Evolutionary conservation across 2,113 vertebrate genomes (phyloP).

Genomic region (Halcyon malimbica): DNA sequence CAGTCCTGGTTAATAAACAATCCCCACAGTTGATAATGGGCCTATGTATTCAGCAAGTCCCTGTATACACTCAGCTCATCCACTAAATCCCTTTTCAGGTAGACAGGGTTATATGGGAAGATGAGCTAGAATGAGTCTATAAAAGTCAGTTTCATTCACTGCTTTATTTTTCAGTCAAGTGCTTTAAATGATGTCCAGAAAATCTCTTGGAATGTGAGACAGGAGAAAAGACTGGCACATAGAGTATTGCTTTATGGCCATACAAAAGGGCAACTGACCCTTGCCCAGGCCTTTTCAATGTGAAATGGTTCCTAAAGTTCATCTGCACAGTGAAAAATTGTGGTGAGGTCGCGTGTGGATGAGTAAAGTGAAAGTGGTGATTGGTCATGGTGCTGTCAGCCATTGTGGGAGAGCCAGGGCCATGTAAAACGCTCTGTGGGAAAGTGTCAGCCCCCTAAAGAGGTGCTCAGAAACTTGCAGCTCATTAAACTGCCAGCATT

Average conservation of each 20-base stretch:
- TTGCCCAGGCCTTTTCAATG: slow-evolving; percentile 80
- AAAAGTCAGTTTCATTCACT: slow-evolving; percentile 98
- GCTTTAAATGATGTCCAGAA: slow-evolving; percentile 83
- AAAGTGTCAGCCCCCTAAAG: slow-evolving; percentile 86
- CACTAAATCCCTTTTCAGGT: slow-evolving; percentile 91
- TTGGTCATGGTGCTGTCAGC: slow-evolving; percentile 90
- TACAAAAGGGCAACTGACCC: slow-evolving; percentile 86
- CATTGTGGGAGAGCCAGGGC: slow-evolving; percentile 83
- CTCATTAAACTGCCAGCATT: slow-evolving; percentile 85
- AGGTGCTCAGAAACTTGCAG: slow-evolving; percentile 80
- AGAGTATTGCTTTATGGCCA: slow-evolving; percentile 80
- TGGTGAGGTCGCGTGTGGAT: slow-evolving; percentile 96
- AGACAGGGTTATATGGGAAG: slow-evolving; percentile 91
- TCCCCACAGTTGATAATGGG: slow-evolving; percentile 78
- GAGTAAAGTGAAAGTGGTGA: slow-evolving; percentile 90
- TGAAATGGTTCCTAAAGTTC: slow-evolving; percentile 87
- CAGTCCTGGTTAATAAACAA: slow-evolving; percentile 83
- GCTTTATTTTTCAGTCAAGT: slow-evolving; percentile 92
- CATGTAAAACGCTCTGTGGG: slow-evolving; percentile 84
- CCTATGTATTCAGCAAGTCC: slow-evolving; percentile 81
- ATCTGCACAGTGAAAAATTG: slow-evolving; percentile 95
- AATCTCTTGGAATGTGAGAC: slow-evolving; percentile 87
- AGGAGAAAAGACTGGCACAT: slow-evolving; percentile 86
- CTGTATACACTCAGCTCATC: slow-evolving; percentile 84
- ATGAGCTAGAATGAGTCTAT: slow-evolving; percentile 99